Percentiles rank a stretch among this genome's conserved stretches.
These are phyloP conservation scores for Pseudomyrmex sp. DNA, from an alignment of 1,140 invertebrate genomes.

Conservation along the genomic window DNA sequence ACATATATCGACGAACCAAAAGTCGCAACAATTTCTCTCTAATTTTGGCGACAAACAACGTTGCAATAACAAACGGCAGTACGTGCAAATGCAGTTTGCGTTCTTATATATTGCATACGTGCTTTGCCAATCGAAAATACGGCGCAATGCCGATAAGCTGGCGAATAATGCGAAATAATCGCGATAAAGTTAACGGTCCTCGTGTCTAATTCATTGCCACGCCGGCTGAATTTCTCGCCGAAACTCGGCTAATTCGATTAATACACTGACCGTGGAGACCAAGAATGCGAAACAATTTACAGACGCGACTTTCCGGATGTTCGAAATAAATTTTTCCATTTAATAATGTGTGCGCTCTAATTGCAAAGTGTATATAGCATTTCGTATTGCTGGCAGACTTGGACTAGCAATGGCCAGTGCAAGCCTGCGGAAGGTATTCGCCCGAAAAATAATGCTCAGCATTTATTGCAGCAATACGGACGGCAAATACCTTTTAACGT, in stretches of 20 bases:
- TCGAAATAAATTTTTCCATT: slow-evolving; percentile 66
- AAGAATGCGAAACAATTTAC: slow-evolving; percentile 72
- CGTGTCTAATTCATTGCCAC: slow-evolving; percentile 56
- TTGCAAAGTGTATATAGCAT: slow-evolving; percentile 44
- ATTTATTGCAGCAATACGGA: slow-evolving; percentile 27
- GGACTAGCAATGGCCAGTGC: slow-evolving; percentile 11
- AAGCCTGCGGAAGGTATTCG: slow-evolving; percentile 11
- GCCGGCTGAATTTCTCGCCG: slow-evolving; percentile 47
- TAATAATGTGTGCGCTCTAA: slow-evolving; percentile 66
- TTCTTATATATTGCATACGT: slow-evolving; percentile 52
- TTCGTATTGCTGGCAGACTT: slow-evolving; percentile 27
- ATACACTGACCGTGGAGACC: slow-evolving; percentile 26
- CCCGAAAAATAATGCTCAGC: slow-evolving; percentile 37
- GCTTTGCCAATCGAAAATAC: slow-evolving; percentile 42
- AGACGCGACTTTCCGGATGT: slow-evolving; percentile 51
- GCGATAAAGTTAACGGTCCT: not conserved
- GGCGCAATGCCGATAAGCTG: not conserved
- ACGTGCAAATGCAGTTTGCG: slow-evolving; percentile 24
- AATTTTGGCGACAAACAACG: slow-evolving; percentile 26
- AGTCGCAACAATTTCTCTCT: slow-evolving; percentile 22
- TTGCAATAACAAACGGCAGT: slow-evolving; percentile 44
- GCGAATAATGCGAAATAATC: slow-evolving; percentile 35
- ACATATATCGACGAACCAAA: slow-evolving; percentile 36
- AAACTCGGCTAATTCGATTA: slow-evolving; percentile 65
- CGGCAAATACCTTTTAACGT: slow-evolving; percentile 1